Evolutionary conservation across 2,888 invertebrate genomes (phyloP), one percentile per base, ranked within the genome.

Genomic region (Sphaerophoria taeniata): DNA sequence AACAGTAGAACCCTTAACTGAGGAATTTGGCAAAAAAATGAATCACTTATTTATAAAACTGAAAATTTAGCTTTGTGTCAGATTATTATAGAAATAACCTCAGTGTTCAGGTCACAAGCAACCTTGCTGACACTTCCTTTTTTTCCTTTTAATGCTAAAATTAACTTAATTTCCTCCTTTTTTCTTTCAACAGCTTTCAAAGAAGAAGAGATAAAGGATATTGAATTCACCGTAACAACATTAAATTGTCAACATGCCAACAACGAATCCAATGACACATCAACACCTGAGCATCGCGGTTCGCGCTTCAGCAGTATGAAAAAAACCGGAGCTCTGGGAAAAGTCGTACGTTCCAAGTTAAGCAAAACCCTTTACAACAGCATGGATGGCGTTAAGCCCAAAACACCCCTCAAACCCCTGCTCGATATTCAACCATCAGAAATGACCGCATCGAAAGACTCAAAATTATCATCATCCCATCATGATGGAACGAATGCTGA

Each of bases 171-270:
- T 49, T 73, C 75, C 24, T 33, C 47, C 12, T 24, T 67, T 67
- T 74, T 4, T 63, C 55, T 55, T 34, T 55, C 58, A 12, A 43
- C 70, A 95, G 96, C 95, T 87, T 94, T 95, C 58, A 95, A 95
- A 72, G 96, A 96, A 88, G 96, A 96, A 89, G 96, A 96, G 87
- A 96, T 96, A 47, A 96, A 96, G 91, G 97, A 97, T 90, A 96
- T 97, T 86, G 97, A 97, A 91, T 94, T 97, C 87, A 97, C 97
- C 0, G 96, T 97, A n/a, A 96, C 96, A 33, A 97, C 97, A 0
- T 92, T 97, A 47, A 97, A 97, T 91, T 95, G 96, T 91, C 90
- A 94, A 61, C 93, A 94, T 89, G 90, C 93, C 87, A 87, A 92
- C 43, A 90, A 90, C 36, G 87, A 84, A n/a, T 70, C 74, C 36